A percentile compares a stretch with the other conserved stretches of the same genome.
phyloP scores from a whole-genome alignment of 2,113 vertebrate genomes.

The Fregetta grallaria region DNA sequence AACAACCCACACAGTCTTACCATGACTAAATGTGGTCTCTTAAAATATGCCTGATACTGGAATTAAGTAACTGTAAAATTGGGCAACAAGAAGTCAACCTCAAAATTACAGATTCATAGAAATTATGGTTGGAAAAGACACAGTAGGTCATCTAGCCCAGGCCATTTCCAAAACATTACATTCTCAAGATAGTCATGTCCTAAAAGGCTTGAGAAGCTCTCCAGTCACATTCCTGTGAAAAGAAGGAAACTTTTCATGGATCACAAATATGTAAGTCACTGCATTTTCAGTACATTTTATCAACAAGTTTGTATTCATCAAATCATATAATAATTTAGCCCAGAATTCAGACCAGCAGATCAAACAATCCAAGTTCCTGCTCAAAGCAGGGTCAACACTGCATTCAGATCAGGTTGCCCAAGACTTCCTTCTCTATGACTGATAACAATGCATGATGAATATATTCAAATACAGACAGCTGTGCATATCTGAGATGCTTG shows the following conservation, averaged over 20 bases:
- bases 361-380: not conserved
- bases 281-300: not conserved
- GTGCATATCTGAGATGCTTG: not conserved
- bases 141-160: not conserved
- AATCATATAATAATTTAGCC: not conserved
- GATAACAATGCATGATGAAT: not conserved
- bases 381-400: not conserved
- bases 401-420: not conserved
- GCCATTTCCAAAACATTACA: not conserved
- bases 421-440: not conserved
- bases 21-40: slow-evolving; percentile 38
- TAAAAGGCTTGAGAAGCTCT: not conserved
- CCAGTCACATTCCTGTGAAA: not conserved
- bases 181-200: not conserved
- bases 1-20: slow-evolving; percentile 24
- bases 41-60: slow-evolving; percentile 2
- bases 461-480: not conserved
- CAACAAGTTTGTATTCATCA: not conserved
- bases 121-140: slow-evolving; percentile 32
- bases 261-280: rapidly evolving
- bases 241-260: not conserved
- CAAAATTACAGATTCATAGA: slow-evolving; percentile 33
- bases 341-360: not conserved
- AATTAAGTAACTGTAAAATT: slow-evolving; percentile 57
- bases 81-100: slow-evolving; percentile 39